phyloP scores from a whole-genome alignment of 2,888 invertebrate genomes.

The Catocala nupta region DNA sequence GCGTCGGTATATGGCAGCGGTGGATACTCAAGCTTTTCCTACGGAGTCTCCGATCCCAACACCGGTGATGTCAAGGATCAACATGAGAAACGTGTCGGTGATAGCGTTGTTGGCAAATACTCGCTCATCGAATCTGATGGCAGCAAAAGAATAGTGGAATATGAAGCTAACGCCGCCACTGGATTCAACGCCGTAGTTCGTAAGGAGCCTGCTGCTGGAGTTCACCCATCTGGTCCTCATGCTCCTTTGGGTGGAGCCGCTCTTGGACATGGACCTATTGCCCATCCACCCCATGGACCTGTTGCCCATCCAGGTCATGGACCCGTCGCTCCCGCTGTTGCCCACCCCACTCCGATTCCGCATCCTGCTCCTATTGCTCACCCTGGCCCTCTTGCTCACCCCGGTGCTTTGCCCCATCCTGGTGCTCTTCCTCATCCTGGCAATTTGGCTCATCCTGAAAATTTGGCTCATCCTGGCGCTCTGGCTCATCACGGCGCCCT shows the following conservation, averaged over 20 bases:
- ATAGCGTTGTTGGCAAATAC: slow-evolving; percentile 85
- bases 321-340: slow-evolving; percentile 5
- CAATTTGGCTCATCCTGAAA: slow-evolving; percentile 15
- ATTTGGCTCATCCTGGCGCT: slow-evolving; percentile 6
- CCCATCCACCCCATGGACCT: slow-evolving; percentile 41
- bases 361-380: slow-evolving; percentile 31
- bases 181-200: slow-evolving; percentile 74
- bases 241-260: slow-evolving; percentile 26
- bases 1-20: slow-evolving; percentile 62
- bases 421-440: slow-evolving; percentile 11
- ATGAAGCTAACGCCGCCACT: slow-evolving; percentile 71
- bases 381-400: slow-evolving; percentile 11
- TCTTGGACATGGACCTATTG: slow-evolving; percentile 47
- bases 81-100: slow-evolving; percentile 87
- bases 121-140: slow-evolving; percentile 87
- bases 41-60: slow-evolving; percentile 73
- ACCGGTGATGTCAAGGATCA: slow-evolving; percentile 79
- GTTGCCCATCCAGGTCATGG: slow-evolving; percentile 18
- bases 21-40: slow-evolving; percentile 72
- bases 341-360: not conserved
- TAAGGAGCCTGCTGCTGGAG: slow-evolving; percentile 66
- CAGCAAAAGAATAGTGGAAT: slow-evolving; percentile 87
- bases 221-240: slow-evolving; percentile 43
- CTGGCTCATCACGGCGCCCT: slow-evolving; percentile 37
- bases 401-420: slow-evolving; percentile 7